These are phyloP conservation scores for Varanus komodoensis DNA, from an alignment of 2,113 vertebrate species.

Conservation along the genomic window DNA sequence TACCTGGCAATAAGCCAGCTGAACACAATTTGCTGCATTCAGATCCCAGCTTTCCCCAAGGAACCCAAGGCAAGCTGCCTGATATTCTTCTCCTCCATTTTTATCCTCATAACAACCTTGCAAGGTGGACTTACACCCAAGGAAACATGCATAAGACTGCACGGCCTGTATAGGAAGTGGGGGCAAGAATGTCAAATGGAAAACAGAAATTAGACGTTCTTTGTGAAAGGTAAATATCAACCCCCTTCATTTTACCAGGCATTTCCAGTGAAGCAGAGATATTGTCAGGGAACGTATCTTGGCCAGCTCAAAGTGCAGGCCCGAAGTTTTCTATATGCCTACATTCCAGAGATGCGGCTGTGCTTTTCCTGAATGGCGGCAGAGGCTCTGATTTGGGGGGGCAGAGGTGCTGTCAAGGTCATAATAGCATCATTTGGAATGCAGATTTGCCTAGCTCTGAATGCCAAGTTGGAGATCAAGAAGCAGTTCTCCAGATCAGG, in stretches of 20 bases:
- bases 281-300: not conserved
- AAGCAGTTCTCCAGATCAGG: not conserved
- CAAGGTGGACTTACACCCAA: not conserved
- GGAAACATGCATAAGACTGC: not conserved
- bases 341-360: not conserved
- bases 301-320: not conserved
- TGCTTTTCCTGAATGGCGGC: not conserved
- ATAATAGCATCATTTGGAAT: not conserved
- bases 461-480: not conserved
- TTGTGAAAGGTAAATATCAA: not conserved
- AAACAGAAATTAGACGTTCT: not conserved
- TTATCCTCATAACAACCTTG: too few species aligned
- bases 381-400: not conserved
- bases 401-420: not conserved
- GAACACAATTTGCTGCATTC: not conserved
- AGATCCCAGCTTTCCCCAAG: too few species aligned
- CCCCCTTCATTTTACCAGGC: not conserved
- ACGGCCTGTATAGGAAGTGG: not conserved
- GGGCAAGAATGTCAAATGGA: not conserved
- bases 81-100: too few species aligned
- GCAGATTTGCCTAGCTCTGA: not conserved
- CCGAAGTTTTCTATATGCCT: not conserved
- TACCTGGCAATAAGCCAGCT: not conserved
- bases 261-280: not conserved
- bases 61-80: too few species aligned